These are phyloP conservation scores for Dreissena rostriformis DNA, from an alignment of 1,140 invertebrate genomes.

Conservation along the genomic window DNA sequence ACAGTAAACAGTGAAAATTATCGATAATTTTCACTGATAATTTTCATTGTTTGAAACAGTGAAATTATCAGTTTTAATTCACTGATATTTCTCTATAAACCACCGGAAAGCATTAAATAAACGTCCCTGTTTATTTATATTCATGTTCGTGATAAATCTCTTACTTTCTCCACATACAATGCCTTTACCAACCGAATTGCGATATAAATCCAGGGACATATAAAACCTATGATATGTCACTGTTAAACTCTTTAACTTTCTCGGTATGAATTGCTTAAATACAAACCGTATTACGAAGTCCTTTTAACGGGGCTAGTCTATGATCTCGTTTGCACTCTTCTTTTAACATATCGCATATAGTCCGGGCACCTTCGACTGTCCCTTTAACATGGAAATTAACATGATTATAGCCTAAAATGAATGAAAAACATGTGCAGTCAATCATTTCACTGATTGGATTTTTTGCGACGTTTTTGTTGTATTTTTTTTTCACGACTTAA, in stretches of 20 bases:
- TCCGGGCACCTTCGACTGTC: neutral
- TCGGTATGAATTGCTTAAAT: neutral
- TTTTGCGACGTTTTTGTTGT: too few relatives aligned
- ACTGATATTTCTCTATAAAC: too few relatives aligned
- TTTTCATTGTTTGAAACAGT: too few relatives aligned
- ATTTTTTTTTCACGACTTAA: too few relatives aligned
- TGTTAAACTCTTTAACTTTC: neutral
- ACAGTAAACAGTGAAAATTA: too few relatives aligned
- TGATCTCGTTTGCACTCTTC: constrained; percentile 8
- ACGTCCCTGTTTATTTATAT: neutral
- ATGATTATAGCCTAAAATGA: too few relatives aligned
- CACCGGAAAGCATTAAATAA: too few relatives aligned
- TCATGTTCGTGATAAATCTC: neutral
- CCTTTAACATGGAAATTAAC: neutral
- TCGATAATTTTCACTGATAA: too few relatives aligned
- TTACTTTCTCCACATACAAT: neutral
- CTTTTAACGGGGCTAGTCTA: constrained; percentile 17
- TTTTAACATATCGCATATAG: constrained; percentile 11
- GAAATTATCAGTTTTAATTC: too few relatives aligned
- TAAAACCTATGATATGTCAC: too few relatives aligned
- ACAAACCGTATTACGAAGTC: constrained; percentile 9
- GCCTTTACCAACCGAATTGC: neutral
- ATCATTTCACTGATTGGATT: too few relatives aligned
- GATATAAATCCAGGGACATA: neutral
- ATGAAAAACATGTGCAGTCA: too few relatives aligned